A percentile compares a stretch with the other conserved stretches of the same genome.
Conservation (phyloP, 2,797 vertebrate genomes). For the Rachycentron canadum region DNA sequence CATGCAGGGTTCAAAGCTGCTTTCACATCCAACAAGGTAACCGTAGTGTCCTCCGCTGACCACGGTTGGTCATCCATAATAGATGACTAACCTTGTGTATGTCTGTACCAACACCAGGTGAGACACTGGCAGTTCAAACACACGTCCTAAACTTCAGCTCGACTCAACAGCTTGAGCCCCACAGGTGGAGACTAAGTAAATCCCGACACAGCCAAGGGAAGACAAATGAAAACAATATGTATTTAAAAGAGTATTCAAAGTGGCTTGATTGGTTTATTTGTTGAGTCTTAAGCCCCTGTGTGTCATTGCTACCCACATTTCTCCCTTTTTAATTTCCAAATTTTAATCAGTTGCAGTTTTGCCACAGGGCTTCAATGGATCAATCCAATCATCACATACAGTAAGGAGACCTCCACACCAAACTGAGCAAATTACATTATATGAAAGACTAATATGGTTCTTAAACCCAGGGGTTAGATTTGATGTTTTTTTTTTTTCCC, state of each 20-base stretch:
- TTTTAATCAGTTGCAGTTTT: slow-evolving; percentile 68
- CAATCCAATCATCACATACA: slow-evolving; percentile 65
- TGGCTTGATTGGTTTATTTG: slow-evolving; percentile 17
- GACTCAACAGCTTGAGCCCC: slow-evolving; percentile 30
- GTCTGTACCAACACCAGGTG: slow-evolving; percentile 61
- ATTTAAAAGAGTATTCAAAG: slow-evolving; percentile 20
- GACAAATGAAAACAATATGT: slow-evolving; percentile 4
- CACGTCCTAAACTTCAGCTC: slow-evolving; percentile 47
- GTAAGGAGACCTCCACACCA: slow-evolving; percentile 40
- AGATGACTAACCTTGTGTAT: slow-evolving; percentile 72
- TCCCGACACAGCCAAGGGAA: neutral
- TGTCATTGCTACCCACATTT: slow-evolving; percentile 32
- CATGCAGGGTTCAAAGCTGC: slow-evolving; percentile 50
- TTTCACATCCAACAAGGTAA: slow-evolving; percentile 71
- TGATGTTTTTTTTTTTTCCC: slow-evolving; percentile 7
- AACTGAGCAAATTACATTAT: slow-evolving; percentile 61
- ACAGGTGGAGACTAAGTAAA: slow-evolving; percentile 24
- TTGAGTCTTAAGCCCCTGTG: slow-evolving; percentile 32
- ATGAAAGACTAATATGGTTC: slow-evolving; percentile 51
- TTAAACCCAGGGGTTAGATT: slow-evolving; percentile 42
- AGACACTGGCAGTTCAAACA: slow-evolving; percentile 63
- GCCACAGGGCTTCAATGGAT: slow-evolving; percentile 59
- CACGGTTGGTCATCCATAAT: slow-evolving; percentile 73
- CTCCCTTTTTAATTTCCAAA: slow-evolving; percentile 63
- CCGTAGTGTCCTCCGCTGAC: slow-evolving; percentile 62